Base-by-base conservation (phyloP, 2,113 vertebrate genomes). In the Cnemophilus loriae region DNA sequence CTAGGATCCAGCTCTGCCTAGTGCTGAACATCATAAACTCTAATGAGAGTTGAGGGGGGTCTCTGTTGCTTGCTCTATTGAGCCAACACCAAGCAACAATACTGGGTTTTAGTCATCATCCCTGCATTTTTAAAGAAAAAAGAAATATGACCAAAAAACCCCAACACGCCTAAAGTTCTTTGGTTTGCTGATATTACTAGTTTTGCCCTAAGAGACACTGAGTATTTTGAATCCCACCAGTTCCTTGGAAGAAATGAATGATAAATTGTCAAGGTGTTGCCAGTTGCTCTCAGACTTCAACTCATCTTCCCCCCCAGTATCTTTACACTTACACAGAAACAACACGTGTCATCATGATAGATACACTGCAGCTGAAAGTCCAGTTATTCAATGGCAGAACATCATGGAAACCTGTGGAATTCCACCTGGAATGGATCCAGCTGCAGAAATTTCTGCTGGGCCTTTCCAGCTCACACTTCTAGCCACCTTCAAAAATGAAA, bases 291-390 rank as follows among this genome's bases (percentile, higher is more conserved):
- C 64, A 11, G 46, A 71, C 6, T 78, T 73, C 15, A 69, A 60
- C 16, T 73, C 11, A 32, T 22, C 23, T 84, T 71, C 20, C 23
- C 23, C 57, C 35, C 22, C 37, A 41, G 0, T 37, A 82, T 30
- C 30, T 64, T 27, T 52, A 53, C 20, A 12, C 3, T 59, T 41
- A n/a, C 30, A 82, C 37, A n/a, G 18, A 65, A 32, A 63, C 1
- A 90, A 17, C 2, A 2, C 16, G 10, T 19, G 2, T 24, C 59
- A 73, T 39, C 2, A 0, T 23, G 28, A 56, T 0, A 67, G 23
- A 52, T 3, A 16, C 10, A 14, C 1, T 46, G 42, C 59, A 75
- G 39, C 52, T 93, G 20, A 26, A 89, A 75, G 30, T 32, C 27
- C 44, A 65, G 9, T 46, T 90, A 64, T 18, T 71, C 41, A n/a